Base-by-base conservation (phyloP, 1,140 invertebrate genomes). In the Araneus ventricosus region DNA sequence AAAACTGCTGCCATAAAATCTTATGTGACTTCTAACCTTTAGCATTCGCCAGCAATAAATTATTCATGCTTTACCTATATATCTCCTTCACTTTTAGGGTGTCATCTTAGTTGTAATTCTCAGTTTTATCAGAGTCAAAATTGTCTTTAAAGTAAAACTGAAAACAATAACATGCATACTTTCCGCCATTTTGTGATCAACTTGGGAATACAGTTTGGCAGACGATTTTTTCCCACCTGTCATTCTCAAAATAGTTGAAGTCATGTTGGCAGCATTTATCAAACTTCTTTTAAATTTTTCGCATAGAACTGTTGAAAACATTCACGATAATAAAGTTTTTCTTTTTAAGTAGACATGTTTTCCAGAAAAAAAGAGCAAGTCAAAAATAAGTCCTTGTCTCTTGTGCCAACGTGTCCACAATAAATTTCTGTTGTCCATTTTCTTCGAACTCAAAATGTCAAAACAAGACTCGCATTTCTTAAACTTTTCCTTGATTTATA, bases 371-470 rank as follows among this genome's bases (percentile, higher is more conserved):
- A 8, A 67, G 8, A 1, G 10, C 8, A 67, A 0, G 6, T 4
- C 4, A 67, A 27, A 30, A 75, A 75, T 6, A 75, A 63, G n/a
- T 8, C 4, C 1, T 20, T 75, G 27, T 75, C 6, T 20, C 27
- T 30, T 37, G 27, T 75, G 70, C 14, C 30, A 30, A 34, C 30
- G 20, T 75, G 70, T 75, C 17, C 3, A 30, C 70, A 75, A 75
- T 75, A 75, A 75, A 75, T 75, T 75, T 75, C 70, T 34, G 30
- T 75, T 37, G 70, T 75, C 30, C 70, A 20, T 75, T 75, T 37
- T 75, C 24, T 52, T 17, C 20, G 30, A 75, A 20, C 30, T 75
- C 20, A 37, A 70, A 75, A 75, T 37, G 70, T 75, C 70, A 75
- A 34, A 75, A 75, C 70, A 75, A 75, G 70, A 10, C 70, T 34